Base-by-base conservation (phyloP, 2,888 invertebrate species). In the Adela reaumurella region DNA sequence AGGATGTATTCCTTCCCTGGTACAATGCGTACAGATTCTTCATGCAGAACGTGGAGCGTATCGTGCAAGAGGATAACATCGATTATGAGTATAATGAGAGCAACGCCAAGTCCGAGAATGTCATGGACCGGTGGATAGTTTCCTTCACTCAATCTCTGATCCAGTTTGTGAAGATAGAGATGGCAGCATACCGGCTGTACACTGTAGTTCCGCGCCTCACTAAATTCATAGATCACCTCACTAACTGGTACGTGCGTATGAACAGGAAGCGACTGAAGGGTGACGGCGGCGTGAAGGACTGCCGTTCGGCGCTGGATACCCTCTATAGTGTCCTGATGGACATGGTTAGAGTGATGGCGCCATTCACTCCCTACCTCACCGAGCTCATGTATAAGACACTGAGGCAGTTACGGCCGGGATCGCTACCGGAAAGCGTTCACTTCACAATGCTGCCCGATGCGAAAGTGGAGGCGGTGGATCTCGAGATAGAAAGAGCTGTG, bases 171-270 rank as follows among this genome's bases (percentile, higher is more conserved):
- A 86, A 90, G 47, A 83, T 86, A 57, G 98, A 99, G 78, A 99
- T 99, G 99, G 85, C 86, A 59, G 89, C 90, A 1, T 99, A 98
- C 67, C 87, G 92, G 49, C 77, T 99, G 48, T 99, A 97, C 65
- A 97, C 97, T 1, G 99, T 99, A 10, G 90, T 97, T 10, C 97
- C 97, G 0, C 82, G 89, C 49, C 77, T 99, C 43, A 90, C 97
- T 0, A 95, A 96, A 65, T 99, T 95, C 69, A 94, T 99, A 56
- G 97, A 98, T 63, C 93, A 97, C 64, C 83, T 99, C 3, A 99
- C 98, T 20, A 99, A 99, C 69, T 97, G 97, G 97, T 99, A 98
- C 67, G 96, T 99, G 24, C 83, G 98, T 54, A 91, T 99, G 87
- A 99, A 99, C 69, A 85, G 99, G 50, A 91, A 88, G 59, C 83